Base-by-base conservation (phyloP, 2,797 vertebrate genomes). In the Tangara arthus region DNA sequence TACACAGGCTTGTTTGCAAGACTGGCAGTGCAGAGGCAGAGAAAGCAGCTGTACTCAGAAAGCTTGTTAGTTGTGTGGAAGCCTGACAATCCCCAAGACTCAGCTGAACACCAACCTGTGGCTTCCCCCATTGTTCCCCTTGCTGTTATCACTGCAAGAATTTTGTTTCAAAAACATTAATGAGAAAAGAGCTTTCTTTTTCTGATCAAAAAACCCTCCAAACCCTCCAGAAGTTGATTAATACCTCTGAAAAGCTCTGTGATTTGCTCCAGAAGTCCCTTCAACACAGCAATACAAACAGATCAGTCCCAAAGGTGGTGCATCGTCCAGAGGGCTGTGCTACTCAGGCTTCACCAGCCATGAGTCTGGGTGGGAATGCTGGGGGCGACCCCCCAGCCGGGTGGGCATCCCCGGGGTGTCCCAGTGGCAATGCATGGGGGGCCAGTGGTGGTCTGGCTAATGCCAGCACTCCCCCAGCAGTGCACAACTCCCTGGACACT, bases 401-500 rank as follows among this genome's bases (percentile, higher is more conserved):
- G 34, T 59, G 57, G 39, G 34, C 21, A 21, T 46, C 55, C 49
- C 27, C 8, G 26, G 20, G 23, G 32, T 35, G 42, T 34, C 42
- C 4, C 1, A 50, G 5, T 0, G 11, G 30, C 3, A 26, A n/a
- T 12, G 18, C 37, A 12, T 0, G 0, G 13, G 27, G 8, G 8
- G 15, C 4, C 47, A 46, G 46, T 5, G 34, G 17, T 7, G 7
- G 23, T 41, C 32, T 11, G 7, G 60, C 42, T 56, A 16, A 55
- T 0, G 1, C 22, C 52, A 69, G 61, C 23, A 32, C 22, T 32
- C 7, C 15, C 20, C 11, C 17, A 53, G 32, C 30, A 34, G 6
- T 6, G 17, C 24, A 24, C n/a, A 56, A 8, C 28, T 44, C 44
- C 56, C 56, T 21, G 26, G 32, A 22, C 5, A 2, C 64, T 41